Evolutionary conservation across 2,797 vertebrate species (phyloP).

Genomic region (Zenarchopterus dispar): DNA sequence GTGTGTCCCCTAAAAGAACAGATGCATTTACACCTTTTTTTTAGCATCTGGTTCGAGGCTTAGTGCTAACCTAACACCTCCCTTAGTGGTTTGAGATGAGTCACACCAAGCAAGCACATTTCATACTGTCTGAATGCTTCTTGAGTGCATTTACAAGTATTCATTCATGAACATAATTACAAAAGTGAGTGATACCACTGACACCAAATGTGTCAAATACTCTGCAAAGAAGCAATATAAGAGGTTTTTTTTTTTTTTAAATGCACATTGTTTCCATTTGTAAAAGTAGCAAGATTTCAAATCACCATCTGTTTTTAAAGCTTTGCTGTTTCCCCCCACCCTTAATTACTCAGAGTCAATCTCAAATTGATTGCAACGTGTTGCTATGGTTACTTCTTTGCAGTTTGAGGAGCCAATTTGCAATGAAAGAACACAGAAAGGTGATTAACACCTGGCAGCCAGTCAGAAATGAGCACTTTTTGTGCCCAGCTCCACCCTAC

Average conservation of each 20-base stretch:
- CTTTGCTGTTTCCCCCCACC: too few species aligned
- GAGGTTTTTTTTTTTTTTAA: too few species aligned
- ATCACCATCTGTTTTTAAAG: too few species aligned
- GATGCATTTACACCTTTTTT: constrained; percentile 18
- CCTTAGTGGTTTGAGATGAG: constrained; percentile 7
- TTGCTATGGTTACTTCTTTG: not conserved
- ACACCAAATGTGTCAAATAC: constrained; percentile 1
- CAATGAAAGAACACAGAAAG: not conserved
- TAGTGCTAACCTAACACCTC: not conserved
- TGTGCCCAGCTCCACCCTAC: not conserved
- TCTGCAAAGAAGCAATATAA: not conserved
- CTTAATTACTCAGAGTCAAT: too few species aligned
- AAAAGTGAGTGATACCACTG: not conserved
- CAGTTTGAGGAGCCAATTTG: not conserved
- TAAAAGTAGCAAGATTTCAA: not conserved
- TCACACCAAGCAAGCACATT: constrained; percentile 1
- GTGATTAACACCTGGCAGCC: too few species aligned
- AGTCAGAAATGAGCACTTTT: not conserved
- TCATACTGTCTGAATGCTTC: constrained; percentile 11
- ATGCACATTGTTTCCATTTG: not conserved
- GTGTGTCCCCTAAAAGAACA: not conserved
- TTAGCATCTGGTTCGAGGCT: constrained; percentile 6
- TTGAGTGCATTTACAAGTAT: constrained; percentile 4
- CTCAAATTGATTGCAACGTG: too few species aligned
- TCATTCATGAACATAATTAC: constrained; percentile 6